These are phyloP conservation scores for Zoanthus sansibaricus DNA, from an alignment of 92 coral and sea anemone species.

Conservation along the genomic window DNA sequence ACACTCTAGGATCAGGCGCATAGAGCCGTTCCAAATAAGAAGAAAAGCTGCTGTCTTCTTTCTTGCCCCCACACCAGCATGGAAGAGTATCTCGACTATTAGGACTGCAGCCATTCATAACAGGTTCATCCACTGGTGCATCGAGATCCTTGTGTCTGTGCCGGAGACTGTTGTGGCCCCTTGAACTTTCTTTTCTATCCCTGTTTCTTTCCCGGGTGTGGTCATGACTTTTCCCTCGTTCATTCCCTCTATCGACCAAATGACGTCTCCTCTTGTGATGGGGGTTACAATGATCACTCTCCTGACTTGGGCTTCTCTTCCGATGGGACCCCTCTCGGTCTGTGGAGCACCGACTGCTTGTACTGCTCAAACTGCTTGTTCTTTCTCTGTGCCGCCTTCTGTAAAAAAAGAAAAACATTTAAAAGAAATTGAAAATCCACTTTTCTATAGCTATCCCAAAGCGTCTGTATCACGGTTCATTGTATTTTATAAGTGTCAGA, in stretches of 20 bases:
- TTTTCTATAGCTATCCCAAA: neutral
- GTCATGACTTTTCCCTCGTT: slow-evolving; percentile 54
- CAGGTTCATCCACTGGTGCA: slow-evolving; percentile 4
- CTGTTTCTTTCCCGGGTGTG: slow-evolving; percentile 40
- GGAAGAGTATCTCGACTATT: neutral
- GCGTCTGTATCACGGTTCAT: too few species aligned
- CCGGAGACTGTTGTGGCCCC: neutral
- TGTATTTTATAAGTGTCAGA: too few species aligned
- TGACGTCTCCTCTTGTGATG: slow-evolving; percentile 81
- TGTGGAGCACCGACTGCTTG: slow-evolving; percentile 46
- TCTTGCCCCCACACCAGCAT: slow-evolving; percentile 69
- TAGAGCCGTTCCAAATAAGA: slow-evolving; percentile 65
- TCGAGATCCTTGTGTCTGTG: slow-evolving; percentile 23
- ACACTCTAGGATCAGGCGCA: slow-evolving; percentile 83
- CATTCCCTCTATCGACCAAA: slow-evolving; percentile 71
- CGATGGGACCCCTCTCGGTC: slow-evolving; percentile 60
- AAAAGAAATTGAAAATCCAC: neutral
- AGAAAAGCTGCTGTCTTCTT: slow-evolving; percentile 48
- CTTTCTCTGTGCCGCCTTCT: slow-evolving; percentile 59
- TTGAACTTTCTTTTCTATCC: slow-evolving; percentile 53
- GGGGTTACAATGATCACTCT: slow-evolving; percentile 58
- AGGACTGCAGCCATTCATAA: slow-evolving; percentile 16
- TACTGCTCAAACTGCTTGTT: slow-evolving; percentile 65
- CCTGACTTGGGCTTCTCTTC: slow-evolving; percentile 93
- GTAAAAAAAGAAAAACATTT: neutral